Conservation (phyloP, 2,888 invertebrate species). For the Lasioglossum morio region DNA sequence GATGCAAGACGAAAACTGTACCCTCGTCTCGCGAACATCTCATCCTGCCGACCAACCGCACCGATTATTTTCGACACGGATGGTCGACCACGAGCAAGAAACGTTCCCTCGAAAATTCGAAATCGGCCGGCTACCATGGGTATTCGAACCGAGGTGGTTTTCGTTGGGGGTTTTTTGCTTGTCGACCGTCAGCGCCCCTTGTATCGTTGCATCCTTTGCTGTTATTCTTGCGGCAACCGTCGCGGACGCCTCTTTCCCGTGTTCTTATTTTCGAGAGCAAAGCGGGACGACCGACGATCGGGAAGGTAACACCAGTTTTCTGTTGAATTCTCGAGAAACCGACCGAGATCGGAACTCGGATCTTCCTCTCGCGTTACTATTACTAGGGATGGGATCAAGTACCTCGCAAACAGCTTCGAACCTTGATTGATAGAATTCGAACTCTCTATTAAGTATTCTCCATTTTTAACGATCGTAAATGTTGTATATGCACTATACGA, state of each 20-base stretch:
- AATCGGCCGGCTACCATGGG: slow-evolving; percentile 33
- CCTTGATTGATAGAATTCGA: too few species aligned
- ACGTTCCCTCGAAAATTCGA: slow-evolving; percentile 42
- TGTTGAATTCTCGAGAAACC: neutral
- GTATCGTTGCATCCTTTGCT: slow-evolving; percentile 6
- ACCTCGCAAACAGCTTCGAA: too few species aligned
- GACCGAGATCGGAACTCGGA: neutral
- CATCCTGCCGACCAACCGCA: slow-evolving; percentile 61
- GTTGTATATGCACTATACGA: too few species aligned
- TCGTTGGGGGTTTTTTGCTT: slow-evolving; percentile 56
- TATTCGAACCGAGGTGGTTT: slow-evolving; percentile 35
- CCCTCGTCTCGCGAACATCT: slow-evolving; percentile 20
- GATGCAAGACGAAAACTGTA: slow-evolving; percentile 54
- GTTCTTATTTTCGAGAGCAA: slow-evolving; percentile 45
- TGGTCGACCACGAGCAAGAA: slow-evolving; percentile 14
- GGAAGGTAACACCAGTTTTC: neutral
- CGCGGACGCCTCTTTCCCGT: slow-evolving; percentile 7
- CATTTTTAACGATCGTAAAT: too few species aligned
- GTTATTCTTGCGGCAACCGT: neutral
- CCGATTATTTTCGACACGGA: slow-evolving; percentile 62
- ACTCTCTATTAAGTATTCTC: too few species aligned
- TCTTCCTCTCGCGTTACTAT: neutral
- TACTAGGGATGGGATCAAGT: too few species aligned
- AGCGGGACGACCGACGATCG: neutral
- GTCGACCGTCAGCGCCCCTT: slow-evolving; percentile 17